These are phyloP conservation scores for Glaucopsyche alexis DNA, from an alignment of 2,888 invertebrate species.

Conservation along the genomic window DNA sequence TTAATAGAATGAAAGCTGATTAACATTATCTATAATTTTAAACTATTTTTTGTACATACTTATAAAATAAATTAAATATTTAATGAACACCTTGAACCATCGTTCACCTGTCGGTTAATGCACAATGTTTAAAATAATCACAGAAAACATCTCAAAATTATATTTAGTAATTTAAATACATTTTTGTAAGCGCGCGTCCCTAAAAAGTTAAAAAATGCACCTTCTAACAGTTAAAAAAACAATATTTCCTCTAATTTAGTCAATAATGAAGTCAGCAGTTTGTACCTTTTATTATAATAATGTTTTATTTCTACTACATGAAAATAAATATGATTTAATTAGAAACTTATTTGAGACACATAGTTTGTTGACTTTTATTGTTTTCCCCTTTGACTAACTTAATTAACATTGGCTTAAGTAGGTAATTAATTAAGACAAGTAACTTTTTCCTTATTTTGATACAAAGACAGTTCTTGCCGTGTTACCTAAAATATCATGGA, in stretches of 20 bases:
- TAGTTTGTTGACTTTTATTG: neutral
- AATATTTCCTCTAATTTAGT: neutral
- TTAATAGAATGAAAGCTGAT: slow-evolving; percentile 10
- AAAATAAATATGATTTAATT: neutral
- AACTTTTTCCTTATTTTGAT: neutral
- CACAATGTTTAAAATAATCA: neutral
- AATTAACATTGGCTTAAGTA: neutral
- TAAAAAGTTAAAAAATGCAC: neutral
- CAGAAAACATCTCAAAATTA: neutral
- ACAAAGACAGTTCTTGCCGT: neutral
- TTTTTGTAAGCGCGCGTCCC: too few species aligned
- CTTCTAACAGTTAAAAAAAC: neutral
- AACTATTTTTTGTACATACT: slow-evolving; percentile 11
- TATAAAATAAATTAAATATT: slow-evolving; percentile 13
- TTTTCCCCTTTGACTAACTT: neutral
- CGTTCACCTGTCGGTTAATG: slow-evolving; percentile 3
- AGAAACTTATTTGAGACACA: neutral
- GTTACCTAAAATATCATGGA: neutral
- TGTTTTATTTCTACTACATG: neutral
- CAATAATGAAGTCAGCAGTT: neutral
- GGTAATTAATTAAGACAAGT: neutral
- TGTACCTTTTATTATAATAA: neutral
- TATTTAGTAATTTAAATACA: too few species aligned
- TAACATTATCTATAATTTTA: slow-evolving; percentile 10
- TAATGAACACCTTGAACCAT: slow-evolving; percentile 22